A percentile compares a stretch with the other conserved stretches of the same genome.
These are phyloP conservation scores for Butorides virescens DNA, from an alignment of 2,113 vertebrate genomes.

Conservation along the genomic window DNA sequence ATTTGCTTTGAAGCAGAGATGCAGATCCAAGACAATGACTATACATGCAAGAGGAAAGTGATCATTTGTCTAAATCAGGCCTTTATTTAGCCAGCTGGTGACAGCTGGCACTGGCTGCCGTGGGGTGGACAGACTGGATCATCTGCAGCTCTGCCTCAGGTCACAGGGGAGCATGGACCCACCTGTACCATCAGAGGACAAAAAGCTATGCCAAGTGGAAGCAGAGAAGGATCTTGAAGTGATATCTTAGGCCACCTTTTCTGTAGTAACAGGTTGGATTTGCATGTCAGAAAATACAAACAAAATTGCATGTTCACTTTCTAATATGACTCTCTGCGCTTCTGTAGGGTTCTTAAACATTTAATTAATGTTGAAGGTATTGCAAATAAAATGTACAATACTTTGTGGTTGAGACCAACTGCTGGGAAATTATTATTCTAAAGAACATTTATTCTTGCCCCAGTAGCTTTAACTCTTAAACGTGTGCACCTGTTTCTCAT, in stretches of 20 bases:
- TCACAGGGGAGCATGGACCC: neutral
- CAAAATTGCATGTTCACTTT: neutral
- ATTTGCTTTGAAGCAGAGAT: neutral
- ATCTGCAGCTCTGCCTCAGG: neutral
- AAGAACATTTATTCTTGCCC: neutral
- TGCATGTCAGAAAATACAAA: neutral
- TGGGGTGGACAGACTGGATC: neutral
- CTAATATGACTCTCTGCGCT: neutral
- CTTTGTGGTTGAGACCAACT: neutral
- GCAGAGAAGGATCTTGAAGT: neutral
- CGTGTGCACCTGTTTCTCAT: neutral
- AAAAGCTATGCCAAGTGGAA: no score
- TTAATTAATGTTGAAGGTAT: neutral
- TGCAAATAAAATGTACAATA: neutral
- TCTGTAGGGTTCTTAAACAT: neutral
- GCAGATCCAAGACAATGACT: neutral
- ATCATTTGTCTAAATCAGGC: slow-evolving; percentile 24
- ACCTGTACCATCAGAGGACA: neutral
- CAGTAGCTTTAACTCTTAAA: neutral
- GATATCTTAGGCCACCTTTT: neutral
- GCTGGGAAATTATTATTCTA: neutral
- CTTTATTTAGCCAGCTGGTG: neutral
- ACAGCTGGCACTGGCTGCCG: neutral
- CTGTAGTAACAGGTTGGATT: neutral
- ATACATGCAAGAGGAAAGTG: neutral